Percentiles rank a stretch among this genome's conserved stretches.
phyloP scores from a whole-genome alignment of 2,797 vertebrate species.

The Gymnocypris eckloni region DNA sequence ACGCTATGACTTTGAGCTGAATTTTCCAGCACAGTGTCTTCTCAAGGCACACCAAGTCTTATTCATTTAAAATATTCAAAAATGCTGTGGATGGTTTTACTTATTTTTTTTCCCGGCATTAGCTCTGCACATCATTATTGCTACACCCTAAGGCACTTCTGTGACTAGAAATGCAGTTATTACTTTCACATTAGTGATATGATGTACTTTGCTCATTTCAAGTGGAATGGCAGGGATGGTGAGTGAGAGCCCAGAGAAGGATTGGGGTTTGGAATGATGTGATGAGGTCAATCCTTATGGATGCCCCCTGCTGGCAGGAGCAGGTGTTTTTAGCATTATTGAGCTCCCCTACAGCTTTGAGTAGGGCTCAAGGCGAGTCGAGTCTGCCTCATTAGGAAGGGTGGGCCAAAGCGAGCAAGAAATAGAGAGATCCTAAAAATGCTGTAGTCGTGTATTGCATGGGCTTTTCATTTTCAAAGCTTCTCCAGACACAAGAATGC shows the following conservation, averaged over 20 bases:
- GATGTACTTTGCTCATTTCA: slow-evolving; percentile 2
- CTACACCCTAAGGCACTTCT: slow-evolving; percentile 18
- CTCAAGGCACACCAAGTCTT: too few species aligned
- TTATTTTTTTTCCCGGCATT: neutral
- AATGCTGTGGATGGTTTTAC: neutral
- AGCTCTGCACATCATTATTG: slow-evolving; percentile 20
- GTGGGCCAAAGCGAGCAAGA: slow-evolving; percentile 8
- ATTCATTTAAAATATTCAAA: slow-evolving; percentile 18
- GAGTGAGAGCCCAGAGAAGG: slow-evolving; percentile 26
- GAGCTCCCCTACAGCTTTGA: slow-evolving; percentile 27
- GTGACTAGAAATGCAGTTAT: slow-evolving; percentile 28
- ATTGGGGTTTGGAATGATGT: slow-evolving; percentile 31
- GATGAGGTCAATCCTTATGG: slow-evolving; percentile 20
- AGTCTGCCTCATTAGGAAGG: slow-evolving; percentile 44
- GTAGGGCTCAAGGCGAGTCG: neutral
- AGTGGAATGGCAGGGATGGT: slow-evolving; percentile 1
- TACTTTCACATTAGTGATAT: slow-evolving; percentile 29
- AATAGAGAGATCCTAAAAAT: slow-evolving; percentile 21
- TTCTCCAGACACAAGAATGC: slow-evolving; percentile 33
- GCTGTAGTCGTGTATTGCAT: slow-evolving; percentile 1
- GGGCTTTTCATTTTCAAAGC: slow-evolving; percentile 36
- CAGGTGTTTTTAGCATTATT: slow-evolving; percentile 18
- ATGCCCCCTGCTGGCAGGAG: slow-evolving; percentile 49
- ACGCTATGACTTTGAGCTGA: neutral
- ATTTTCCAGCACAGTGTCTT: neutral